Evolutionary conservation across 2,113 vertebrate genomes (phyloP).

Genomic region (Sciurus niger): DNA sequence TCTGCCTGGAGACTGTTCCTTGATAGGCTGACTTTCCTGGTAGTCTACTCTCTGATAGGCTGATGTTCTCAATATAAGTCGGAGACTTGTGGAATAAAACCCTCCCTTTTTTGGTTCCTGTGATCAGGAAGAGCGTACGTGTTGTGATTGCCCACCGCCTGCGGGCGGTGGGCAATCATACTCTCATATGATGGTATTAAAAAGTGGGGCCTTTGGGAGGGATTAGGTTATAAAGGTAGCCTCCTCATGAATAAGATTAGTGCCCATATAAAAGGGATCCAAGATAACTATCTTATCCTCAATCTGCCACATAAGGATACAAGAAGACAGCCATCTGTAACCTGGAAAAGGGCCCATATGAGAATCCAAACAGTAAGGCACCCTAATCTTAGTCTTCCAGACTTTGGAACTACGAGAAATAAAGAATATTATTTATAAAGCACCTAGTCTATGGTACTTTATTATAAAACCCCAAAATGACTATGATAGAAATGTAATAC

Average conservation of each 20-base stretch:
- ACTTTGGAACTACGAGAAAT: neutral
- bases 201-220: neutral
- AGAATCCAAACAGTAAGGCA: neutral
- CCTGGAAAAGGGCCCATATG: neutral
- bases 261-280: neutral
- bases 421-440: neutral
- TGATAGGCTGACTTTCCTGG: too few species aligned
- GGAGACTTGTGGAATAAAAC: too few species aligned
- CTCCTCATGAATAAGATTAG: neutral
- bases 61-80: too few species aligned
- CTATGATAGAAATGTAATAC: neutral
- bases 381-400: neutral
- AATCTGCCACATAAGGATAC: neutral
- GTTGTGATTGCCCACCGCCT: too few species aligned
- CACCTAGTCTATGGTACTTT: neutral
- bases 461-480: neutral
- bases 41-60: too few species aligned
- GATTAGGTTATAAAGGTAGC: neutral
- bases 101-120: too few species aligned
- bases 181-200: neutral
- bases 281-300: neutral
- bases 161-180: too few species aligned
- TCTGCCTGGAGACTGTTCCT: too few species aligned
- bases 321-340: neutral
- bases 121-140: too few species aligned